These are phyloP conservation scores for Pseudomugil tenellus DNA, from an alignment of 2,797 vertebrate genomes.

Conservation along the genomic window DNA sequence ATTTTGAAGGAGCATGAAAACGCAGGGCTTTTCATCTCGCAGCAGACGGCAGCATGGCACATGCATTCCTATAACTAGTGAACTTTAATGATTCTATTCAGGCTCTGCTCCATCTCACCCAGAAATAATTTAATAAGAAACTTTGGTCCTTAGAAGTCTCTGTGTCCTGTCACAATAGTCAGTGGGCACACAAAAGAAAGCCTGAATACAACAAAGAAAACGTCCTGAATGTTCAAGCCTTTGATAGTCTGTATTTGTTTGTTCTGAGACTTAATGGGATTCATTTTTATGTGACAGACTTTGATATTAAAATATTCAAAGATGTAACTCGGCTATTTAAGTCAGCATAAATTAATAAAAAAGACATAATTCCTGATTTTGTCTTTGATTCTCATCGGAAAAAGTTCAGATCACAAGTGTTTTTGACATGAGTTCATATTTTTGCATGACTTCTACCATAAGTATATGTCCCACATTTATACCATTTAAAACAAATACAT, in stretches of 20 bases:
- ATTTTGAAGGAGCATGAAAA: conserved; percentile 89
- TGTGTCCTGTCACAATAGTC: conserved; percentile 81
- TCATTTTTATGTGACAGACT: conserved; percentile 70
- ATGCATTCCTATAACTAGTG: conserved; percentile 83
- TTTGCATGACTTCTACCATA: not conserved
- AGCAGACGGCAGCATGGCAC: conserved; percentile 79
- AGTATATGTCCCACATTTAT: not conserved
- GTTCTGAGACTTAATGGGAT: conserved; percentile 71
- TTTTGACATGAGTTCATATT: not conserved
- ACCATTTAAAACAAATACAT: too few relatives aligned
- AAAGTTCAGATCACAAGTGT: not conserved
- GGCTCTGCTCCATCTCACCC: conserved; percentile 84
- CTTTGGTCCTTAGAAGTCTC: conserved; percentile 79
- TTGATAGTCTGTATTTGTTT: conserved; percentile 77
- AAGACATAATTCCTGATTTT: not conserved
- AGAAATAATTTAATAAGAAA: conserved; percentile 94
- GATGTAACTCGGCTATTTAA: conserved; percentile 25
- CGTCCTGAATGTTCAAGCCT: conserved; percentile 78
- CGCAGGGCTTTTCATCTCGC: conserved; percentile 86
- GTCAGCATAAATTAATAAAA: not conserved
- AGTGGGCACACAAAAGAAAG: conserved; percentile 80
- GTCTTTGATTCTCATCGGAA: not conserved
- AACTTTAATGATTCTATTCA: conserved; percentile 92
- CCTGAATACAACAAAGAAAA: conserved; percentile 80
- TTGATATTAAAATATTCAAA: conserved; percentile 69